These are phyloP conservation scores for Dendropsophus ebraccatus DNA, from an alignment of 2,113 vertebrate genomes.

Conservation along the genomic window DNA sequence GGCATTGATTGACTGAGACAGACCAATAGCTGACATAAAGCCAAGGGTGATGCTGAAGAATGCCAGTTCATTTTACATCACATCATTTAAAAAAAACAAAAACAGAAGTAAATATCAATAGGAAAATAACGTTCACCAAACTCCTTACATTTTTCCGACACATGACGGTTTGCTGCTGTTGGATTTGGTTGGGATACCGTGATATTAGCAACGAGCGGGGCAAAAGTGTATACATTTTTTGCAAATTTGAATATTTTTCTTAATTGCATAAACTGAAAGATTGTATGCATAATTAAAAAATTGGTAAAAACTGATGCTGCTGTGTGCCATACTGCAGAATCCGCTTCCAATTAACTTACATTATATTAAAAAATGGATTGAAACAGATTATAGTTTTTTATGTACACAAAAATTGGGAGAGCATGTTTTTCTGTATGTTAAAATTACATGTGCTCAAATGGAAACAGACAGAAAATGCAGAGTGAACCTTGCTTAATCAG, in stretches of 20 bases:
- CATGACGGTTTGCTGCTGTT: slow-evolving; percentile 59
- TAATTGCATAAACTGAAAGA: too few relatives aligned
- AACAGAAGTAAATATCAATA: slow-evolving; percentile 63
- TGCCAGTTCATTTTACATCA: slow-evolving; percentile 85
- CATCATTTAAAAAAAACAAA: slow-evolving; percentile 62
- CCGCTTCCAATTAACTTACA: too few relatives aligned
- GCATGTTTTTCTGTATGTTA: too few relatives aligned
- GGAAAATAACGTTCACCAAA: slow-evolving; percentile 61
- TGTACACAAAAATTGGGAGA: too few relatives aligned
- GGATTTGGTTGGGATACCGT: slow-evolving; percentile 58
- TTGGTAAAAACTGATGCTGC: too few relatives aligned
- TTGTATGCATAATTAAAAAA: too few relatives aligned
- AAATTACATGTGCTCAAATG: too few relatives aligned
- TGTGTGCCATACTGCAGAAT: too few relatives aligned
- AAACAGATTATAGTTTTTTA: too few relatives aligned
- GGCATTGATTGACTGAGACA: slow-evolving; percentile 76
- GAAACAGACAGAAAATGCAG: too few relatives aligned
- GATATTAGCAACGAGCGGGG: slow-evolving; percentile 2
- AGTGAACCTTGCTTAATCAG: too few relatives aligned
- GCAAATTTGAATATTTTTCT: background rate
- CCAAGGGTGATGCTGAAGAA: slow-evolving; percentile 74
- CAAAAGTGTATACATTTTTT: background rate
- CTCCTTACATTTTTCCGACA: slow-evolving; percentile 59
- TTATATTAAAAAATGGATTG: too few relatives aligned
- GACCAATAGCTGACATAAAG: slow-evolving; percentile 76